These are phyloP conservation scores for Polyommatus iphigenia DNA, from an alignment of 2,888 invertebrate species.

Conservation along the genomic window DNA sequence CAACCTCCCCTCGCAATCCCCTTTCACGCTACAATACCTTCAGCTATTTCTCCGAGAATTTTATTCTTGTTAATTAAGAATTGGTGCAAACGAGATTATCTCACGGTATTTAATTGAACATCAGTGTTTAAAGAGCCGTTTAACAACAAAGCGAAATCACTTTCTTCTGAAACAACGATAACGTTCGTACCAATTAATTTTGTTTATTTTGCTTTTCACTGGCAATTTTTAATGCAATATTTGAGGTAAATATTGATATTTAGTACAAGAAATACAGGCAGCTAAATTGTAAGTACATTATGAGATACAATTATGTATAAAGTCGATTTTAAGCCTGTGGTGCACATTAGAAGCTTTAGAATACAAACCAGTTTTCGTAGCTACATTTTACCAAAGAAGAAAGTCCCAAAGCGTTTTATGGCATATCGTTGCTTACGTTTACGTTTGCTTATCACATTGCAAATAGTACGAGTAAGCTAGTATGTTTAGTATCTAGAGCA, in stretches of 20 bases:
- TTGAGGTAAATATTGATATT: constrained; percentile 29
- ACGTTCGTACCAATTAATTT: constrained; percentile 35
- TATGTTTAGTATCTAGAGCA: too few relatives aligned
- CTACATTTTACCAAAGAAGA: neutral
- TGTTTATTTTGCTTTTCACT: constrained; percentile 30
- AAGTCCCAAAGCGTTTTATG: too few relatives aligned
- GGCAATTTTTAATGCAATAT: constrained; percentile 14
- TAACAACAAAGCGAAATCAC: constrained; percentile 45
- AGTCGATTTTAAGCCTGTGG: too few relatives aligned
- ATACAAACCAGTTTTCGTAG: neutral
- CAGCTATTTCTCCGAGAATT: constrained; percentile 58
- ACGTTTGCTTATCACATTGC: too few relatives aligned
- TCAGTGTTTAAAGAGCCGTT: constrained; percentile 51
- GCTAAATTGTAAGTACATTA: neutral
- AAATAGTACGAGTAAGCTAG: too few relatives aligned
- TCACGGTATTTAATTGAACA: constrained; percentile 60
- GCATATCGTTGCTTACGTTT: too few relatives aligned
- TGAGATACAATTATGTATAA: neutral
- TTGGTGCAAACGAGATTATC: constrained; percentile 64
- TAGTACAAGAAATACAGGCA: neutral
- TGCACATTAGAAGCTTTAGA: neutral
- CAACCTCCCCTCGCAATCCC: constrained; percentile 59
- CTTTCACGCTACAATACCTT: constrained; percentile 58
- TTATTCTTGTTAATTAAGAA: constrained; percentile 70
- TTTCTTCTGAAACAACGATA: constrained; percentile 40